Base-by-base conservation (phyloP, 2,113 vertebrate genomes). In the Cheilinus undulatus region DNA sequence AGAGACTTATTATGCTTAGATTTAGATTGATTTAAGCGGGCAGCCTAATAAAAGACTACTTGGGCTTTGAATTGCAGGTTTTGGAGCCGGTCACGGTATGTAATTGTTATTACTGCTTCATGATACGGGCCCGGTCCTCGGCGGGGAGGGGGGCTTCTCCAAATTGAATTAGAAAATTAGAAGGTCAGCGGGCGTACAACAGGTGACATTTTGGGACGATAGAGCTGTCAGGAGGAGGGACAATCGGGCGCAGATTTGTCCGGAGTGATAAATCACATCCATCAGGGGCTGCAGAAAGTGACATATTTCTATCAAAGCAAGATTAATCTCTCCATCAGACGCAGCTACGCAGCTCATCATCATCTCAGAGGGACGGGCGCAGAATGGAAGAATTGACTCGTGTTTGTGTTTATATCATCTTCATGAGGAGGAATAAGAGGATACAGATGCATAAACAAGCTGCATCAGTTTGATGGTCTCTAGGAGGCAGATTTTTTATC, bases 1-100 rank as follows among this genome's bases (percentile, higher is more conserved):
- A 99, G 96, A 94, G 95, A 95, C 94, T 97, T 99, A 97, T 98
- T 99, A 99, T 97, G 95, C 95, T 95, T 95, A 96, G 96, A 99
- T 99, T 98, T 99, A 99, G 98, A 99, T 99, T 99, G 98, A 99
- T 99, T 97, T 97, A 94, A 95, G 95, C 86, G 94, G 95, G 95
- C 94, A 94, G 95, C 94, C 96, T 97, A 98, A 98, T 99, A 99
- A 98, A 99, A 94, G 93, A 95, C 95, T 96, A 93, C 95, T 98
- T 96, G 95, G 67, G 83, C 93, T 96, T 94, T 95, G 95, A 97
- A 92, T 92, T 92, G 92, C 93, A 93, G 92, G 92, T 94, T 90
- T 93, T 78, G 88, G 89, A 92, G 81, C 86, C 80, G 92, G 94
- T 97, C 95, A 92, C 66, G 76, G 78, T 93, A 94, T 93, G 95